Evolutionary conservation across 2,113 vertebrate genomes (phyloP), one percentile per base, ranked within the genome.

Genomic region (Mastomys natalensis): DNA sequence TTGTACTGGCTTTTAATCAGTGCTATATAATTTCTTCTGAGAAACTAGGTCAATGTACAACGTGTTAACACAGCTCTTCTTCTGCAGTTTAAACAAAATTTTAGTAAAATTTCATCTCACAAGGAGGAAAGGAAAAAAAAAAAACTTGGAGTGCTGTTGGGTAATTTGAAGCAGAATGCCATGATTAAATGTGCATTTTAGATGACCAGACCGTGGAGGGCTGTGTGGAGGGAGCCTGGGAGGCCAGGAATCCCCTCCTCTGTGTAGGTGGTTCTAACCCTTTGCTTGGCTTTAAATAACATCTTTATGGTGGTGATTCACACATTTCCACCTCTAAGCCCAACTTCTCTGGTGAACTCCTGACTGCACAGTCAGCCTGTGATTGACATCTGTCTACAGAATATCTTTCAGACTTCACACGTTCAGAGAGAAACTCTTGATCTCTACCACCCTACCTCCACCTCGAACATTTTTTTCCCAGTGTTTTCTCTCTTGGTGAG

Each of bases 41-140:
- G 89, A 98, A 98, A 97, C 72, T 97, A 97, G 97, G 97, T 97
- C 96, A 96, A 91, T 58, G 93, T 96, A 95, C 96, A 95, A 93
- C 0, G 43, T 97, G 96, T 97, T 96, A 98, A 94, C 94, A 93
- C 87, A 97, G 91, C 82, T 97, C 97, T 78, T 86, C 92, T 95
- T 95, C 89, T 76, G 66, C 73, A 93, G 89, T 95, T 96, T 95
- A 97, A 97, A 96, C 66, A 97, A 80, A 94, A 95, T 96, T 95
- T 94, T 84, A 94, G 77, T 92, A 95, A 95, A 95, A 97, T 45
- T 62, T 73, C 96, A 97, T 92, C 40, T 95, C 93, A 91, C 78
- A 89, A 92, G 93, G 72, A 73, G 51, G 87, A 73, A 40, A 34
- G 45, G 29, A 15, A 1, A 19, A 73, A n/a, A n/a, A 78, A 93